These are phyloP conservation scores for Ferdinandea cuprea DNA, from an alignment of 2,888 invertebrate species.

Conservation along the genomic window DNA sequence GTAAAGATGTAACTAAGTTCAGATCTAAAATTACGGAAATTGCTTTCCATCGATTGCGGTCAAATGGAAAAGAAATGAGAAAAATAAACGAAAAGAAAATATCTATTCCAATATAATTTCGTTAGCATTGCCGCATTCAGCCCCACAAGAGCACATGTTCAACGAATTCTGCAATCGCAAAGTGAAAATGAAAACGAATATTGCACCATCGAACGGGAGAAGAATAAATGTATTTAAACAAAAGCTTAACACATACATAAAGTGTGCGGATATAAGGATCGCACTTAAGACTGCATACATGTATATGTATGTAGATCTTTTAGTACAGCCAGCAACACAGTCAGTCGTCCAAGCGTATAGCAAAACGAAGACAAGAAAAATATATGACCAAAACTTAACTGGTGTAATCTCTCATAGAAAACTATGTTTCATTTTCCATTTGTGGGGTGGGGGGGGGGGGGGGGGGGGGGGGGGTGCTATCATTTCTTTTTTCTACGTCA, in stretches of 20 bases:
- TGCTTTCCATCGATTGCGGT: constrained; percentile 24
- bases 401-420: constrained; percentile 68
- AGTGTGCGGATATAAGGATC: constrained; percentile 2
- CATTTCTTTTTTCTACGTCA: constrained; percentile 14
- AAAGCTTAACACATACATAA: constrained; percentile 10
- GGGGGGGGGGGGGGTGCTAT: no score
- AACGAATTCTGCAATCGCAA: constrained; percentile 4
- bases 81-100: not conserved
- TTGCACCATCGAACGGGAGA: not conserved
- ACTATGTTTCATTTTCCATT: constrained; percentile 61
- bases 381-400: constrained; percentile 66
- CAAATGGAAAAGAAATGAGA: not conserved
- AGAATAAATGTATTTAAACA: constrained; percentile 36
- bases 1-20: constrained; percentile 3
- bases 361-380: constrained; percentile 48
- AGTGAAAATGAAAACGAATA: constrained; percentile 20
- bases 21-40: constrained; percentile 16
- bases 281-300: constrained; percentile 30
- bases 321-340: constrained; percentile 6
- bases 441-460: no score
- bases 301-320: constrained; percentile 1
- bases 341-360: not conserved
- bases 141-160: not conserved
- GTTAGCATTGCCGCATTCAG: constrained; percentile 2
- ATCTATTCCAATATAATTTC: not conserved